phyloP scores from a whole-genome alignment of 2,113 vertebrate species.

The Platysternon megacephalum region DNA sequence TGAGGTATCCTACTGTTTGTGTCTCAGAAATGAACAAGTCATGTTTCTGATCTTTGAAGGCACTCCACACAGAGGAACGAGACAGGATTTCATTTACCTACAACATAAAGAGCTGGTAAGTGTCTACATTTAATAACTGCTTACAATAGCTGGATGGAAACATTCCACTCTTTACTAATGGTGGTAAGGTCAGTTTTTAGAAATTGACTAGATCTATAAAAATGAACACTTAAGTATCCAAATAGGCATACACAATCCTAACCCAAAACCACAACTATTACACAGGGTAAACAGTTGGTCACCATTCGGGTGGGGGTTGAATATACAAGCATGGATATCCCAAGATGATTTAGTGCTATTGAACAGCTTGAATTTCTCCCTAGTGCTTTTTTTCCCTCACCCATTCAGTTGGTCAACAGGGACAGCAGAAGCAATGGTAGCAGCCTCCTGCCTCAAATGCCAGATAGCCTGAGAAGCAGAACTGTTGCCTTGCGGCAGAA shows the following conservation, averaged over 20 bases:
- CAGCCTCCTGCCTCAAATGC: neutral
- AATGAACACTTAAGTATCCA: neutral
- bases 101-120: conserved; percentile 6
- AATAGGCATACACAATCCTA: neutral
- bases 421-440: neutral
- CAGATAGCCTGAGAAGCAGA: neutral
- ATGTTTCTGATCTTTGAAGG: conserved; percentile 99
- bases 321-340: neutral
- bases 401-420: neutral
- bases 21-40: conserved; percentile 99
- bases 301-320: neutral
- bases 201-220: neutral
- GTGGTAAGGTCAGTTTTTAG: neutral
- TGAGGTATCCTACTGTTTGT: conserved; percentile 96
- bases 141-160: neutral
- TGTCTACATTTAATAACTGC: neutral
- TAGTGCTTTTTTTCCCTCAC: neutral
- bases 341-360: neutral
- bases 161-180: neutral
- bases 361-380: neutral
- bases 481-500: accelerated
- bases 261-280: neutral
- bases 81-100: conserved; percentile 98
- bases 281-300: neutral
- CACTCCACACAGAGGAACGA: conserved; percentile 97